phyloP scores from a whole-genome alignment of 2,888 invertebrate genomes.

The Polydrusus pterygomalis region DNA sequence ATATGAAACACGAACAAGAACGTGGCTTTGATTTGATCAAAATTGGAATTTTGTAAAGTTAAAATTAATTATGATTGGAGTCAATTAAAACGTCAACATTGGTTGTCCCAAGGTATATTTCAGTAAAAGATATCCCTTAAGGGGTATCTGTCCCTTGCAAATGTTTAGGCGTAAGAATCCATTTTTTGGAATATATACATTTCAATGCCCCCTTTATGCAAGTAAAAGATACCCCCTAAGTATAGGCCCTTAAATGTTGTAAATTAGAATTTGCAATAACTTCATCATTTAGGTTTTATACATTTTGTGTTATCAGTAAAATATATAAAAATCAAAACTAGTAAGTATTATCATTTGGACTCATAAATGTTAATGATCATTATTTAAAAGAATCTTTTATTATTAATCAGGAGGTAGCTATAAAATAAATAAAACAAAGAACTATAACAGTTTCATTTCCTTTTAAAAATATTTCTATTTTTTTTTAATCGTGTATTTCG shows the following conservation, averaged over 20 bases:
- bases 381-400: constrained; percentile 6
- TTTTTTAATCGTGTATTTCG: too few relatives aligned
- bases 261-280: constrained; percentile 44
- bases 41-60: too few relatives aligned
- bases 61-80: too few relatives aligned
- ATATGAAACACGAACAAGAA: too few relatives aligned
- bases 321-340: constrained; percentile 18
- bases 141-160: background rate
- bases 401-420: constrained; percentile 8
- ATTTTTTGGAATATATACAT: too few relatives aligned
- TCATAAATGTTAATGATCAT: background rate
- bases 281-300: constrained; percentile 26
- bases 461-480: background rate
- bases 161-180: background rate
- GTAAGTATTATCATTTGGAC: constrained; percentile 31
- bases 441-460: constrained; percentile 1
- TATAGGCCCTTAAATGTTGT: constrained; percentile 47
- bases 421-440: background rate
- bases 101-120: too few relatives aligned
- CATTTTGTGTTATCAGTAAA: constrained; percentile 38
- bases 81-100: too few relatives aligned
- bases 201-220: too few relatives aligned
- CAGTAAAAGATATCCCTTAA: background rate
- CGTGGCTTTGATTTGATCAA: too few relatives aligned
- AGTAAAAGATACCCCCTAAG: background rate